Base-by-base conservation (phyloP, 2,797 vertebrate species). In the Mormyrops attenuatus region DNA sequence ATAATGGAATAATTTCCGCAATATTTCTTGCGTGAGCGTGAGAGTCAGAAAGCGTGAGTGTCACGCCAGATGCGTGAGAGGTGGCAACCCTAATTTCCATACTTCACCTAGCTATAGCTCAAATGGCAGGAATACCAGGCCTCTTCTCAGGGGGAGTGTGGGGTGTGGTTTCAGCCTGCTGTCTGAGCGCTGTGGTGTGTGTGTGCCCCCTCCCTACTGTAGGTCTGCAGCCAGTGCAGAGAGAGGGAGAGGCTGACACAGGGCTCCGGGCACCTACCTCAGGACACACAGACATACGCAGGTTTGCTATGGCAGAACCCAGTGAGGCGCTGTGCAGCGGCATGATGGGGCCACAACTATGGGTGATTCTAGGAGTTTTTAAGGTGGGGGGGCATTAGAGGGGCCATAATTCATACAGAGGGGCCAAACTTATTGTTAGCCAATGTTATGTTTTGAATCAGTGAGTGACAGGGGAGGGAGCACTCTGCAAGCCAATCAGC, bases 221-320 rank as follows among this genome's bases (percentile, higher is more conserved):
- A 95, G 95, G 93, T 94, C 73, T 94, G 92, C 93, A 88, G 88
- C 88, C 93, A 90, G 90, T 91, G 87, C 90, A 91, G 87, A 90
- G 89, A 91, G 91, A 91, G 89, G 91, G 89, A 87, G 90, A 91
- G 91, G 92, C 92, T 92, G 92, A 92, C 89, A 90, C 90, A 87
- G 91, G 90, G 89, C 90, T 92, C 92, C 93, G 93, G 92, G 90
- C 93, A 90, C 44, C 89, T 13, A 60, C 89, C 91, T 88, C 90
- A 89, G 93, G 92, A 93, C 44, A 92, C 89, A 93, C 91, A 92
- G 92, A 93, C 92, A 91, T 90, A 91, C 89, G 92, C 93, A 94
- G 93, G 92, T 93, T 91, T 92, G 92, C 90, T 90, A 86, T 89
- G 93, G 90, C 41, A 26, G 84, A 26, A 50, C 47, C 44, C 22